Base-by-base conservation (phyloP, 1,140 invertebrate species). In the Chelonus insularis region DNA sequence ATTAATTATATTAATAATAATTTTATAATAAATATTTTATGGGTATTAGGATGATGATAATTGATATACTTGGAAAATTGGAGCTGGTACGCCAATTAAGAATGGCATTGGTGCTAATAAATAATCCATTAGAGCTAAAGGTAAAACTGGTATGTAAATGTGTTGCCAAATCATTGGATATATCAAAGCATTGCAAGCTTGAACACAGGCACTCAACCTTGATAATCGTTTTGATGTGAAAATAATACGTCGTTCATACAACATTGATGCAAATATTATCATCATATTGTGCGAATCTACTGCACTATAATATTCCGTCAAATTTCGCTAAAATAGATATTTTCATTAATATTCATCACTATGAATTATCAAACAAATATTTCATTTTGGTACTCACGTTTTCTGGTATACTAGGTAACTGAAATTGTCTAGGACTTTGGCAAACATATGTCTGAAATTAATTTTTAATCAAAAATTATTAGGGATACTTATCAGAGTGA, bases 131-230 rank as follows among this genome's bases (percentile, higher is more conserved):
- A 98, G 85, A 68, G 89, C 87, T 69, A 88, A 84, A 12, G 96
- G 95, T 63, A 98, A 77, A 64, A 97, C 90, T 23, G 96, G 95
- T 77, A 98, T 98, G 74, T 94, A 98, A 72, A 98, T 94, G 72
- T 98, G 95, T 78, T 98, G 96, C 96, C 96, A 98, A 66, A 91
- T 90, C 94, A 98, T 97, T 3, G 96, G 96, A 82, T 97, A 98
- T 23, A 98, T 87, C 25, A 97, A 86, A 59, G 92, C 88, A 75
- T 96, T 96, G 5, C 94, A 92, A 4, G 95, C 94, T 79, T 97
- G 94, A 12, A 98, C 92, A 73, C 95, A 96, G 1, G 95, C 92
- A 63, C 93, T 95, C 39, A 98, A 81, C 59, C 93, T 85, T 68
- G 90, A 93, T 57, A 96, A 82, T 75, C 90, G 90, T 63, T 89